Evolutionary conservation across 2,888 invertebrate species (phyloP), one percentile per base, ranked within the genome.

Genomic region (Ischnus inquisitorius): DNA sequence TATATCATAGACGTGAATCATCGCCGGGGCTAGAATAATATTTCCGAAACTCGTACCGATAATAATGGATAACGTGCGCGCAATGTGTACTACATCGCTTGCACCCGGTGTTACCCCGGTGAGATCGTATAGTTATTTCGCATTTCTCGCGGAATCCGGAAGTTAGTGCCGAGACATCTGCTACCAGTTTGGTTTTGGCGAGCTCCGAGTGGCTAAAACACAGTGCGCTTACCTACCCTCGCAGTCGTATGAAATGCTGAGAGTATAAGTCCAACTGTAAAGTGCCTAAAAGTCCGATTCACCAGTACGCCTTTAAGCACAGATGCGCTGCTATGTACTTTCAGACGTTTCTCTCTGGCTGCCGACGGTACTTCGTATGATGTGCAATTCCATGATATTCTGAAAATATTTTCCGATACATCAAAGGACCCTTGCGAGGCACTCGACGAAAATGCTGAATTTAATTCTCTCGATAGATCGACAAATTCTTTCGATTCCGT

Each of bases 111-210:
- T 54, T 54, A 54, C 12, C 19, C 19, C 76, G 62, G 46, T 46
- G 3, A 65, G 48, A 22, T 60, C 12, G 19, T 75, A 64, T 46
- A 60, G 77, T 68, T 77, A 77, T 60, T 77, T 77, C 68, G 71
- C 51, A 51, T 69, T 85, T 65, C 78, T 75, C 71, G 46, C 43
- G 69, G 51, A 43, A 79, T 76, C 76, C 57, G 69, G 76, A 85
- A 83, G 82, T 85, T 82, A 85, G 85, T 75, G 60, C 39, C 34
- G 76, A 54, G 69, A 83, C 85, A 85, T 83, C 76, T 82, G 82
- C 82, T 71, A 65, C 79, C 62, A 46, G 67, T 48, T 25, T 75
- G 22, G 54, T 54, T 54, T 54, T 54, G 12, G 51, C 57, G 51
- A 65, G 39, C 28, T 16, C 8, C 19, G 43, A n/a, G 48, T 19